A percentile compares a stretch with the other conserved stretches of the same genome.
These are phyloP conservation scores for Agrochola macilenta DNA, from an alignment of 2,888 invertebrate species.

Conservation along the genomic window DNA sequence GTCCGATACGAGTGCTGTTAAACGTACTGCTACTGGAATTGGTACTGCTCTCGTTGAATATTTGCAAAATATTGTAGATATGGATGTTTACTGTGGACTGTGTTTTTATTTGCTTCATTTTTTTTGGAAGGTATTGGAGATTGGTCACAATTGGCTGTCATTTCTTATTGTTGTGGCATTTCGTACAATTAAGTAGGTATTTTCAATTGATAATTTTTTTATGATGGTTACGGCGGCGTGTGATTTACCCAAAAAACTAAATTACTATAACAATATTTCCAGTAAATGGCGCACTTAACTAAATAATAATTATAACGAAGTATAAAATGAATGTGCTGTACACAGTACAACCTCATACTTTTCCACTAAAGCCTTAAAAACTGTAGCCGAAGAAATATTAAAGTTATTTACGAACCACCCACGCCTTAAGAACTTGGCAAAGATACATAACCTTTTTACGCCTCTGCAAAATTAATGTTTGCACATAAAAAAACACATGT, in stretches of 20 bases:
- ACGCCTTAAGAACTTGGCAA: slow-evolving; percentile 56
- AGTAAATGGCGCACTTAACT: slow-evolving; percentile 14
- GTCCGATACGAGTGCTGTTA: slow-evolving; percentile 63
- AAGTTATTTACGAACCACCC: slow-evolving; percentile 59
- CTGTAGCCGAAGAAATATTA: slow-evolving; percentile 57
- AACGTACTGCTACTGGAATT: slow-evolving; percentile 56
- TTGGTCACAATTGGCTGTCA: slow-evolving; percentile 22
- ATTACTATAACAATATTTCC: neutral
- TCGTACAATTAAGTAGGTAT: neutral
- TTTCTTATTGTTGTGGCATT: slow-evolving; percentile 11
- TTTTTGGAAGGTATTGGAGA: slow-evolving; percentile 22
- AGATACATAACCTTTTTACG: slow-evolving; percentile 60
- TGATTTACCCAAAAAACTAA: neutral
- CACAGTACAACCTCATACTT: slow-evolving; percentile 35
- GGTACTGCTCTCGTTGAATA: slow-evolving; percentile 54
- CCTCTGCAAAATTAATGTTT: slow-evolving; percentile 60
- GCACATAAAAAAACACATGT: slow-evolving; percentile 52
- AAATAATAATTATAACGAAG: slow-evolving; percentile 29
- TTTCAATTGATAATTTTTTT: neutral
- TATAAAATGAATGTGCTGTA: slow-evolving; percentile 11
- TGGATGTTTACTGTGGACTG: slow-evolving; percentile 31
- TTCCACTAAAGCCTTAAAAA: slow-evolving; percentile 50
- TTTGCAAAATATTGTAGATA: slow-evolving; percentile 52
- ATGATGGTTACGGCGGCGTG: neutral
- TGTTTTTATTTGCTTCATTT: slow-evolving; percentile 36